phyloP scores from a whole-genome alignment of 2,888 invertebrate species.

The Andrena fulva region DNA sequence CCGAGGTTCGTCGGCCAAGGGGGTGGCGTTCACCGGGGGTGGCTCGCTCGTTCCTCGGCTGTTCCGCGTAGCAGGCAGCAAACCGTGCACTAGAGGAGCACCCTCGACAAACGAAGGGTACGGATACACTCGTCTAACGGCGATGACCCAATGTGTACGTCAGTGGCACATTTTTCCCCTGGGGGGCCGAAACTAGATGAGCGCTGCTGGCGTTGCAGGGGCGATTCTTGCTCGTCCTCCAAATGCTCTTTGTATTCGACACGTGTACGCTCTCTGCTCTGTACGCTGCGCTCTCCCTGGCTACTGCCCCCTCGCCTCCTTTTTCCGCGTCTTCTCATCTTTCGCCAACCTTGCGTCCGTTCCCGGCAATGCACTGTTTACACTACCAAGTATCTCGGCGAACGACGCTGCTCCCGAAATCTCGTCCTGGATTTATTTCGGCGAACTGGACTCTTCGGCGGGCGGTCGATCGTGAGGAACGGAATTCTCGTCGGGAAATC shows the following conservation, averaged over 20 bases:
- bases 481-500: too few relatives aligned
- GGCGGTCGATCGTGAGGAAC: neutral
- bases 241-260: conserved; percentile 76
- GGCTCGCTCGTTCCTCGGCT: conserved; percentile 27
- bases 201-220: conserved; percentile 71
- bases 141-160: conserved; percentile 68
- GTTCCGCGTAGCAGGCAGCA: conserved; percentile 29
- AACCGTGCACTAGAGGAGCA: conserved; percentile 20
- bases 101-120: conserved; percentile 21
- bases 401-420: neutral
- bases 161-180: conserved; percentile 79
- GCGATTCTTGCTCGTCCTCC: conserved; percentile 69
- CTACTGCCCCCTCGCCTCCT: neutral
- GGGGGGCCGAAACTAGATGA: conserved; percentile 79
- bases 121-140: conserved; percentile 26
- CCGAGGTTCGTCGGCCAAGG: conserved; percentile 20
- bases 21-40: conserved; percentile 31
- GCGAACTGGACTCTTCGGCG: neutral
- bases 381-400: conserved; percentile 1
- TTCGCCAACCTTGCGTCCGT: conserved; percentile 35
- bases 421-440: neutral
- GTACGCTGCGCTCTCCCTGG: neutral
- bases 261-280: conserved; percentile 69
- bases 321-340: conserved; percentile 19
- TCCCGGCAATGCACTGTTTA: conserved; percentile 12